Conservation (phyloP, 2,888 invertebrate genomes). For the Periphyllus acericola region DNA sequence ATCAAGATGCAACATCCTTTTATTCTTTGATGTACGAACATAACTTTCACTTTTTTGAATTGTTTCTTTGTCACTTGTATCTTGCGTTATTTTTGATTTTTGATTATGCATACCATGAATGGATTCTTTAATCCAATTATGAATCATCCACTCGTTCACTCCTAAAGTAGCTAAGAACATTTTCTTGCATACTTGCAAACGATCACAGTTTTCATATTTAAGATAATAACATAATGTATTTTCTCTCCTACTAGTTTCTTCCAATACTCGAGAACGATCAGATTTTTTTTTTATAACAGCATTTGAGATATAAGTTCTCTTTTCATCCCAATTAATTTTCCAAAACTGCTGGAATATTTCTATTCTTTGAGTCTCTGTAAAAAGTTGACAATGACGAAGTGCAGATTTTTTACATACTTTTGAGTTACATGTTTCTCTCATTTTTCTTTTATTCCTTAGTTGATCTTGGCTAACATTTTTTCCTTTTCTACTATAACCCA, state of each 20-base stretch:
- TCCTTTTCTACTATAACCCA: conserved; percentile 30
- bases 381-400: conserved; percentile 4
- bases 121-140: background rate
- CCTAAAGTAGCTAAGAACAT: background rate
- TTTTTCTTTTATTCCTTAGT: conserved; percentile 16
- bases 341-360: conserved; percentile 24
- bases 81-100: background rate
- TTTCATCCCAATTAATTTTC: conserved; percentile 1
- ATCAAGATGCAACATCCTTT: background rate
- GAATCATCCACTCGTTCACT: background rate
- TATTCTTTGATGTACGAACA: background rate
- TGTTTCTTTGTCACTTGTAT: background rate
- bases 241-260: background rate
- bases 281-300: background rate
- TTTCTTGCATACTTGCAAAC: background rate
- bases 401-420: background rate
- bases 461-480: conserved; percentile 25
- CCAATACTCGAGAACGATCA: background rate
- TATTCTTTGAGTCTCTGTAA: conserved; percentile 3
- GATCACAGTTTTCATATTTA: background rate
- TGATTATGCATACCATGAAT: background rate
- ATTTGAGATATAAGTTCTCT: conserved; percentile 19
- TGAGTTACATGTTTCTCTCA: background rate
- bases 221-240: background rate
- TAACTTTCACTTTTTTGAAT: background rate